Base-by-base conservation (phyloP, 1,140 invertebrate genomes). In the Babylonia areolata region DNA sequence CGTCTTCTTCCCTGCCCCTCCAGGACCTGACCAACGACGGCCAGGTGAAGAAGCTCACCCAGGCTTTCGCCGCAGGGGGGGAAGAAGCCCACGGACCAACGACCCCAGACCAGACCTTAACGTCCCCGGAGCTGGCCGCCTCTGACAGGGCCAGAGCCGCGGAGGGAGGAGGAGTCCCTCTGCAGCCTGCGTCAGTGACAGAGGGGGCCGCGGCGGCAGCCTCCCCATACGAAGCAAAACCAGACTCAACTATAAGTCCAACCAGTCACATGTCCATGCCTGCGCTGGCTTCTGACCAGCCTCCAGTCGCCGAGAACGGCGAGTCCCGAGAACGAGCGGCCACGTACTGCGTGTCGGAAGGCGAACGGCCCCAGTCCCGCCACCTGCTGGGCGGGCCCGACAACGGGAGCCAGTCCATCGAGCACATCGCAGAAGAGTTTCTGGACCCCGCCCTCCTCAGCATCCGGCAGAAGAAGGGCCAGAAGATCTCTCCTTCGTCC, bases 11-110 rank as follows among this genome's bases (percentile, higher is more conserved):
- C 85, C 75, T 87, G 78, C 92, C 92, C 23, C 88, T 92, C 46
- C 91, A 89, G 85, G 92, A 92, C 85, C 69, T 92, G 31, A 92
- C 91, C 75, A 92, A 92, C 87, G 91, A 89, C 75, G 90, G 89
- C 51, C 89, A 90, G 64, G 91, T 90, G 1, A 90, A 91, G 85
- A 87, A 90, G 78, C 80, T 92, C 37, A 79, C 90, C 6, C 87
- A 92, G 81, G 88, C 88, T 31, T 92, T 91, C 87, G 82, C n/a
- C n/a, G n/a, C n/a, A n/a, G n/a, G 85, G 83, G 87, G 6, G 31
- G 81, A 86, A 23, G 51, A 39, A n/a, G 15, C 5, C 23, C 78
- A 80, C 28, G 75, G 75, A 77, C 75, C 75, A 77, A 37, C 35
- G 3, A 37, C 9, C n/a, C 3, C 37, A 3, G 90, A 91, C 39